Base-by-base conservation (phyloP, 1,140 invertebrate genomes). In the Drosophila setifemur region DNA sequence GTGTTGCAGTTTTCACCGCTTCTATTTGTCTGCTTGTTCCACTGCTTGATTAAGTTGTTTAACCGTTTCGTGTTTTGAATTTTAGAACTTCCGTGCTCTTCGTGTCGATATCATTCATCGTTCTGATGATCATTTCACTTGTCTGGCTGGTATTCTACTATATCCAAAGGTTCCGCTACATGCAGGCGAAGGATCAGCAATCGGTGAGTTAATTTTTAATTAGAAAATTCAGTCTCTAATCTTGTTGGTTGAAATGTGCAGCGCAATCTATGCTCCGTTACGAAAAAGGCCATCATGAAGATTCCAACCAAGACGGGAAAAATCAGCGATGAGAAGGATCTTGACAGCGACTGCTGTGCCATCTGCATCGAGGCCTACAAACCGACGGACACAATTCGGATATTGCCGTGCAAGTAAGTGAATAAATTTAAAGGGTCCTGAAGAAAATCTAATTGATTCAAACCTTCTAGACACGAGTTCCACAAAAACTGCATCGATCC, bases 131-230 rank as follows among this genome's bases (percentile, higher is more conserved):
- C 55, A 97, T 98, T 31, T 97, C 96, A 1, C 91, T 98, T 57
- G 96, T 96, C 1, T 98, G 97, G 97, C 93, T 98, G 1, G 94
- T 98, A 12, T 98, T 98, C 91, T 98, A 98, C 92, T 98, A 98
- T 90, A 95, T 98, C 29, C 97, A 98, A 91, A 92, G 97, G 55
- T 97, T 97, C 91, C 92, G 97, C 19, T 98, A 98, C 90, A 95
- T 97, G 48, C 96, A 98, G 91, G 96, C 97, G 23, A 98, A 98
- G 91, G 97, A 96, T 53, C 88, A 90, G 67, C 88, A 90, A 73
- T 90, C 89, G 61, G 89, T 90, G 55, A 60, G 73, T 0, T 1
- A 0, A 11, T 2, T 4, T 0, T 3, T 2, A 1, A 16, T 18
- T 21, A 9, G 19, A 31, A 23, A 6, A 7, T 35, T 21, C 0